Base-by-base conservation (phyloP, 1,140 invertebrate species). In the Halyomorpha halys region DNA sequence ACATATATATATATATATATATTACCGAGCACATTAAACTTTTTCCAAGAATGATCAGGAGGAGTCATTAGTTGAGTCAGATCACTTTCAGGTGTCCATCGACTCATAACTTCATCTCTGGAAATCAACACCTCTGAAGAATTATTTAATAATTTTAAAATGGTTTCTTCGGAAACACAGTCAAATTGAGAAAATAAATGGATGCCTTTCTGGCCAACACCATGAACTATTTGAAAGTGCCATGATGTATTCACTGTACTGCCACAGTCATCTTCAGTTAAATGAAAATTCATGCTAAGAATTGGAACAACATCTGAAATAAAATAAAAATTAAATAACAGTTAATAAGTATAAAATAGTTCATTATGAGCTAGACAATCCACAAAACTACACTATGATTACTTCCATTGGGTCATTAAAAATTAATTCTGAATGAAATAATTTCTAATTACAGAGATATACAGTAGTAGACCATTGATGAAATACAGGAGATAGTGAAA, bases 1-100 rank as follows among this genome's bases (percentile, higher is more conserved):
- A 13, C 16, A 49, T n/a, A n/a, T n/a, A n/a, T n/a, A n/a, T n/a
- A n/a, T n/a, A n/a, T n/a, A n/a, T n/a, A n/a, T n/a, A n/a, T 53
- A 25, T 27, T 23, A 59, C 59, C 59, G 14, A 60, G 25, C 3
- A 60, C 59, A 60, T 60, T 60, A 44, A 23, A 60, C 44, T 34
- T 18, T 25, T 39, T 60, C 59, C 59, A 60, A 39, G 59, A 60
- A 11, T 60, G 27, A 60, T 60, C 44, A 44, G 27, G 34, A 44
- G 15, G 16, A 1, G 14, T 16, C 30, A 60, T 39, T 39, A 60
- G 18, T 34, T 25, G 59, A 21, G n/a, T 44, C 2, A 60, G 30
- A 23, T 60, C 30, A 60, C 30, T 60, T 34, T 34, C 16, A 19
- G 59, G 59, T 14, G 15, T 39, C 59, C 59, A 60, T 16, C 25